Evolutionary conservation across 2,113 vertebrate species (phyloP), one percentile per base, ranked within the genome.

Genomic region (Ornithorhynchus anatinus): DNA sequence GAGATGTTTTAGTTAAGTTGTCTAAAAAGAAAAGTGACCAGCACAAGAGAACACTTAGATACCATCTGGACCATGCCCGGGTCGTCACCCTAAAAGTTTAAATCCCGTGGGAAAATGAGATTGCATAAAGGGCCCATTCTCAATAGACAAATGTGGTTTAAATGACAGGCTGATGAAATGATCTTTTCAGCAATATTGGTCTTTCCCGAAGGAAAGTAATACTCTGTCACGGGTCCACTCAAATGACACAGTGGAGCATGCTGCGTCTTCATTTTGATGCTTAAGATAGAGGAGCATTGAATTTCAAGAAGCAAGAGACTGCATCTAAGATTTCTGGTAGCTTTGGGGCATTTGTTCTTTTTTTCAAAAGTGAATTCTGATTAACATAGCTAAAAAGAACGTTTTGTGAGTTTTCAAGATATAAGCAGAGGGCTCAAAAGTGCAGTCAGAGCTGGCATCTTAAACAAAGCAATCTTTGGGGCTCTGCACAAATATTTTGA

Each of bases 301-400:
- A 56, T 50, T 75, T 69, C 44, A 65, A 62, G 56, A 29, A 68
- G 47, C 62, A 35, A 43, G 59, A 53, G n/a, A 58, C 43, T 63
- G 51, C 40, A 67, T 37, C 11, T 50, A 33, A 45, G 31, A 44
- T 39, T 61, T 50, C 17, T 7, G 19, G 45, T 36, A 77, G 50
- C 35, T 45, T 3, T 37, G 20, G 58, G 59, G 22, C 58, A 23
- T 50, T 58, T 38, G 63, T 20, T 6, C 16, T 56, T 29, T 51
- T 25, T 63, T 31, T 15, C 29, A 33, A 64, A 51, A n/a, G n/a
- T 37, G 32, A 17, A 32, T 52, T 78, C 20, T 32, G 27, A 17
- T 37, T 19, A 54, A 68, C 59, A n/a, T 11, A 38, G 53, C 67
- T 22, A 37, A 57, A 54, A 16, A 48, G 13, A 37, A 67, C 8